These are phyloP conservation scores for Nebria ingens DNA, from an alignment of 1,140 invertebrate genomes.

Conservation along the genomic window DNA sequence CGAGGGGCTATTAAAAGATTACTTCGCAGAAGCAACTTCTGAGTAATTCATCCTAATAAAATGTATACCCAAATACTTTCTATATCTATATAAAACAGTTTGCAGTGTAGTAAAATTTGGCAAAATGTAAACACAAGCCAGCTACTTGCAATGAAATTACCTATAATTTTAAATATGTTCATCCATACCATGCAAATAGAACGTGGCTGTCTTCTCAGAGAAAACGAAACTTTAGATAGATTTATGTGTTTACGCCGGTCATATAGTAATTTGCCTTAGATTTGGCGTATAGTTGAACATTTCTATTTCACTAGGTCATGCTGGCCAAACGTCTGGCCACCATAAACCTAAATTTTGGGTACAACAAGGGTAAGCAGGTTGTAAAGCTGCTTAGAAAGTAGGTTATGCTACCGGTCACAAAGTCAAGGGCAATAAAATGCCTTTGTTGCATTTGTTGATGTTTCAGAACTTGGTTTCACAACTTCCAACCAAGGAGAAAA, in stretches of 20 bases:
- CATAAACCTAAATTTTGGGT: conserved; percentile 1
- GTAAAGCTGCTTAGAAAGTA: conserved; percentile 5
- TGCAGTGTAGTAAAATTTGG: too few species aligned
- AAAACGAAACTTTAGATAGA: conserved; percentile 9
- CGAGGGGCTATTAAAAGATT: too few species aligned
- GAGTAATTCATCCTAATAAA: too few species aligned
- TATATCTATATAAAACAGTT: too few species aligned
- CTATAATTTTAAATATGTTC: too few species aligned
- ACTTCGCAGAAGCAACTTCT: too few species aligned
- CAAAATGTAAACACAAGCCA: too few species aligned
- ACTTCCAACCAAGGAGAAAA: neutral
- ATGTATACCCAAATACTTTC: too few species aligned
- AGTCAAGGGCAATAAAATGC: conserved; percentile 3
- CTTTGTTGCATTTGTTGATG: neutral
- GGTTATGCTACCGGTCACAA: conserved; percentile 5
- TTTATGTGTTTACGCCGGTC: conserved; percentile 1
- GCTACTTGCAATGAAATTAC: too few species aligned
- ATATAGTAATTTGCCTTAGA: conserved; percentile 1
- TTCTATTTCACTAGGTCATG: conserved; percentile 7
- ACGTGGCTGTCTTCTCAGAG: neutral
- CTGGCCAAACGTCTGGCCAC: conserved; percentile 3
- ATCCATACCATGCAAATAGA: neutral
- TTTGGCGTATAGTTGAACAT: neutral
- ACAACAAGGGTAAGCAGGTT: neutral
- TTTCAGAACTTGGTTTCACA: neutral